phyloP scores from a whole-genome alignment of 2,113 vertebrate species.

The Siniperca chuatsi region DNA sequence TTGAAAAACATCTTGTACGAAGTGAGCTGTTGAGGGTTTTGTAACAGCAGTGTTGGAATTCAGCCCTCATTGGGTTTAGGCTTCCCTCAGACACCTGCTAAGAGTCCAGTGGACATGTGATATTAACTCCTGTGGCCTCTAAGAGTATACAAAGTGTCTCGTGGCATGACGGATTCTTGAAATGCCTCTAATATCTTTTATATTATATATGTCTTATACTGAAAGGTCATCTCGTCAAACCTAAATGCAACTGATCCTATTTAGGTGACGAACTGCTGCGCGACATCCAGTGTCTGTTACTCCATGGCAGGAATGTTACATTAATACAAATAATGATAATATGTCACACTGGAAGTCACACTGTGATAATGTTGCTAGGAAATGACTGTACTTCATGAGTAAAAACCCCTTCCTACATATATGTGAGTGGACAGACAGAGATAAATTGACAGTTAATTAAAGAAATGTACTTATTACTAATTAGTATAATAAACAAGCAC shows the following conservation, averaged over 20 bases:
- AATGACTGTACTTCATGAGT: not conserved
- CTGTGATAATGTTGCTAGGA: not conserved
- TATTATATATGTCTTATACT: not conserved
- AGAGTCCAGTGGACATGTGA: constrained; percentile 27
- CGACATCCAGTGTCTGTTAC: not conserved
- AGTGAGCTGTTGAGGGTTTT: not conserved
- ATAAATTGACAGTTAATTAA: not conserved
- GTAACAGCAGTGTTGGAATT: not conserved
- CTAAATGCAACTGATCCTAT: not conserved
- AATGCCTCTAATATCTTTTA: constrained; percentile 2
- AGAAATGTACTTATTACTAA: not conserved
- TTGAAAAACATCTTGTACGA: no score
- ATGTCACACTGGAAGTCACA: not conserved
- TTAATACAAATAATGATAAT: not conserved
- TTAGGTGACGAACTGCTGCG: not conserved
- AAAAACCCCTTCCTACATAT: not conserved
- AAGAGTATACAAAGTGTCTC: not conserved
- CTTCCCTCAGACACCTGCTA: not conserved
- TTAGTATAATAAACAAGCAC: not conserved
- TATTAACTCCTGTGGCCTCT: not conserved
- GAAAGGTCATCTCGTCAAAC: not conserved
- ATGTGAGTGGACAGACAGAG: not conserved
- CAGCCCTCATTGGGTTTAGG: not conserved
- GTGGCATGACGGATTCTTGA: constrained; percentile 8
- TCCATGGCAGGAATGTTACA: not conserved